Base-by-base conservation (phyloP, 2,888 invertebrate genomes). In the Acanthopleura granulata region DNA sequence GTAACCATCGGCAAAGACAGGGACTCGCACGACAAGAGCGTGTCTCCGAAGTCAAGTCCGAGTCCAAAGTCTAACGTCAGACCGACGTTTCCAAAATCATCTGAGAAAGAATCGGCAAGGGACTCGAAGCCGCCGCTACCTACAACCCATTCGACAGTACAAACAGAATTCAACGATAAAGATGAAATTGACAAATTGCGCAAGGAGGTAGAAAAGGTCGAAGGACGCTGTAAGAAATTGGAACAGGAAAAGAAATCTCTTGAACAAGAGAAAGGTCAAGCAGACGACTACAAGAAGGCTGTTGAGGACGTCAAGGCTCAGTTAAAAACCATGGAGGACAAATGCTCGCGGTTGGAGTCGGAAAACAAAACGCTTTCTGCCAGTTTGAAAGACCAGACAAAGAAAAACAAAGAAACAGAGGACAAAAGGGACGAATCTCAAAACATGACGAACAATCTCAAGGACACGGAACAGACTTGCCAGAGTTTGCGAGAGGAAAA, bases 401-500 rank as follows among this genome's bases (percentile, higher is more conserved):
- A 78, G 62, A 40, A 73, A 49, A 77, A 78, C 25, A 76, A 74
- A 75, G 40, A 74, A n/a, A 57, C 74, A 57, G 29, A 61, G 12
- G 72, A 75, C 16, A 69, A 75, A 27, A 73, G 57, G 12, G 78
- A 79, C 49, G 79, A 80, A 74, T 57, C 79, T 1, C 77, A 79
- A 50, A 78, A 79, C 29, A 77, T 82, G 75, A 78, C 83, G 73
- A 82, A 84, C 14, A 76, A 81, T 49, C 50, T 81, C 30, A 72
- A 75, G 18, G 79, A 81, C 9, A 79, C 81, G 29, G 86, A 87
- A 72, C 80, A 80, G 49, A 75, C 81, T n/a, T 77, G 82, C 66
- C 79, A 81, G 29, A 50, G 49, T 1, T 71, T 80, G 22, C 76
- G 75, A 95, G 97, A 98, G 87, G 98, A 98, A 91, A 98, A 98